Base-by-base conservation (phyloP, 2,888 invertebrate species). In the Helleia helle region DNA sequence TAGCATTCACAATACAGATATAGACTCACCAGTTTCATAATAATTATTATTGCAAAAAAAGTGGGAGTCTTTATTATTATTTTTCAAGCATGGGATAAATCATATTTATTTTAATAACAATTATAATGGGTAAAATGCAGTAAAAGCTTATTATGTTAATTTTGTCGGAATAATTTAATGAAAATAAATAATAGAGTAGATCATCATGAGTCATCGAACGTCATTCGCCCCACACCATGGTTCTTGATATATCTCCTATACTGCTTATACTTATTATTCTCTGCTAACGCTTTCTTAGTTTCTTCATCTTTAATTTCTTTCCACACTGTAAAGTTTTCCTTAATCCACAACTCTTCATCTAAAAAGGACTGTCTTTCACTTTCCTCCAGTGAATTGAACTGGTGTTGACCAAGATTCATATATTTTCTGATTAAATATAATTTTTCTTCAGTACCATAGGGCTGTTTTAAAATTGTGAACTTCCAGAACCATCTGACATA, bases 221-320 rank as follows among this genome's bases (percentile, higher is more conserved):
- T 94, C 87, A 97, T 93, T 61, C 96, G 88, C 1, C 94, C 93
- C 0, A 93, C 90, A 2, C 95, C 96, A 65, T 95, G 95, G 58
- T 93, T 93, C 72, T 95, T 96, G 81, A 97, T 91, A 68, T 94
- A 96, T 43, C 97, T 86, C 46, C 96, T 87, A 63, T 96, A 96
- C 48, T 93, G 91, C 73, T 96, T 96, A 67, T 95, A 94, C 60
- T 91, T 89, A 39, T 92, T 91, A 75, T 91, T 96, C 57, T 95
- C 93, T 0, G 96, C 94, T 62, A 96, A 68, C 54, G 93, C 91
- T 51, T 91, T 91, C 62, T 94, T 95, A 62, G 91, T 88, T 64
- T 94, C 93, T 55, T 94, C 94, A 54, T 96, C 96, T 65, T 94
- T 91, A 40, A 90, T 86, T 51, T 88, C 79, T 65, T 94, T 94